phyloP scores from a whole-genome alignment of 2,113 vertebrate genomes.

The Camarhynchus parvulus region DNA sequence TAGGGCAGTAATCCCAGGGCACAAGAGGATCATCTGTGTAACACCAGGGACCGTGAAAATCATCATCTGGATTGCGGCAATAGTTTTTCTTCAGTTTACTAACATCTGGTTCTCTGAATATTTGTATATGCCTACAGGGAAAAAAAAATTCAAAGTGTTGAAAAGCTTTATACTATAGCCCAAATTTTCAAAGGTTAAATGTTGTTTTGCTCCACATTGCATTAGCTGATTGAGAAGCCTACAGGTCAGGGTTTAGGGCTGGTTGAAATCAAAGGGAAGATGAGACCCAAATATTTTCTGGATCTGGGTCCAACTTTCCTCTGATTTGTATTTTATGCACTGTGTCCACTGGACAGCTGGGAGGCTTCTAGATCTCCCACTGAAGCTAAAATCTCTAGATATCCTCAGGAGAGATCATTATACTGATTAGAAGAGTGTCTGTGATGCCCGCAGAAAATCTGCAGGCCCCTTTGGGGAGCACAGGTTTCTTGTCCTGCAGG shows the following conservation, averaged over 20 bases:
- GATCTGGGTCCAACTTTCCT: slow-evolving; percentile 9
- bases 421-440: background rate
- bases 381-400: background rate
- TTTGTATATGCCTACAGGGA: slow-evolving; percentile 75
- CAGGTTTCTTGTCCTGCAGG: background rate
- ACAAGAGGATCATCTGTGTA: slow-evolving; percentile 89
- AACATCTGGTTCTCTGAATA: slow-evolving; percentile 81
- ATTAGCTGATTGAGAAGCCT: slow-evolving; percentile 43
- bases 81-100: slow-evolving; percentile 87
- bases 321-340: background rate
- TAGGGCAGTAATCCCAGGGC: slow-evolving; percentile 94
- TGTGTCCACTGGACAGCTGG: background rate
- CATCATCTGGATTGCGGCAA: slow-evolving; percentile 95
- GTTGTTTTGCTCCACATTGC: slow-evolving; percentile 17
- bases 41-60: slow-evolving; percentile 98
- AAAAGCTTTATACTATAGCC: slow-evolving; percentile 58
- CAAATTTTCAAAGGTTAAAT: slow-evolving; percentile 59
- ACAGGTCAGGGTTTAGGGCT: slow-evolving; percentile 37
- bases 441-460: background rate
- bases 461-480: background rate
- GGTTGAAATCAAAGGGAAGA: slow-evolving; percentile 30
- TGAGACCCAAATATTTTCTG: background rate
- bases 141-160: slow-evolving; percentile 42
- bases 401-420: background rate
- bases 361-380: background rate